These are phyloP conservation scores for Cyaniris semiargus DNA, from an alignment of 2,888 invertebrate genomes.

Conservation along the genomic window DNA sequence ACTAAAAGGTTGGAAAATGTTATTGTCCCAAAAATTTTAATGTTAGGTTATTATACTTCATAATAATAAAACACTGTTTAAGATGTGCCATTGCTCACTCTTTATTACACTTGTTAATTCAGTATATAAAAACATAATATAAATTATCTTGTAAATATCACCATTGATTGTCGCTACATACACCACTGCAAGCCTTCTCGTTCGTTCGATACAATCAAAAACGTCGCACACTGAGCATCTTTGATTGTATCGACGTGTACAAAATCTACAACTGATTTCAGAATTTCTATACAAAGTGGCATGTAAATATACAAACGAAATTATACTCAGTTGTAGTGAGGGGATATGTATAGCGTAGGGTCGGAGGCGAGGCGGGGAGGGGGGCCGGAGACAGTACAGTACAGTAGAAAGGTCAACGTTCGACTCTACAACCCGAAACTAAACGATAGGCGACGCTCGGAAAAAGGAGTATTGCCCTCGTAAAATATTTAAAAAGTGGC, in stretches of 20 bases:
- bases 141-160: slow-evolving; percentile 76
- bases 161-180: slow-evolving; percentile 60
- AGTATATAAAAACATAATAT: slow-evolving; percentile 77
- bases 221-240: neutral
- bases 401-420: slow-evolving; percentile 24
- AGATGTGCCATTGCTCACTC: slow-evolving; percentile 79
- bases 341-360: slow-evolving; percentile 30
- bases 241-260: slow-evolving; percentile 31
- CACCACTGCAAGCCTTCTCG: slow-evolving; percentile 49
- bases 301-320: slow-evolving; percentile 32
- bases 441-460: slow-evolving; percentile 19
- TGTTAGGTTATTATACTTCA: too few species aligned
- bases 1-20: too few species aligned
- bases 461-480: slow-evolving; percentile 20
- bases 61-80: slow-evolving; percentile 61
- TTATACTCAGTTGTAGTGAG: slow-evolving; percentile 28
- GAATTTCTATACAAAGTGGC: slow-evolving; percentile 34
- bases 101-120: slow-evolving; percentile 80
- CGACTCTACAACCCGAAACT: slow-evolving; percentile 14
- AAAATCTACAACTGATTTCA: slow-evolving; percentile 35
- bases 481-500: slow-evolving; percentile 23
- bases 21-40: too few species aligned
- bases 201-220: slow-evolving; percentile 29
- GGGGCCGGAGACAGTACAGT: slow-evolving; percentile 21
- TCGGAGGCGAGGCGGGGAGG: slow-evolving; percentile 23